These are phyloP conservation scores for Aphaenogaster ashmeadi DNA, from an alignment of 1,140 invertebrate species.

Conservation along the genomic window DNA sequence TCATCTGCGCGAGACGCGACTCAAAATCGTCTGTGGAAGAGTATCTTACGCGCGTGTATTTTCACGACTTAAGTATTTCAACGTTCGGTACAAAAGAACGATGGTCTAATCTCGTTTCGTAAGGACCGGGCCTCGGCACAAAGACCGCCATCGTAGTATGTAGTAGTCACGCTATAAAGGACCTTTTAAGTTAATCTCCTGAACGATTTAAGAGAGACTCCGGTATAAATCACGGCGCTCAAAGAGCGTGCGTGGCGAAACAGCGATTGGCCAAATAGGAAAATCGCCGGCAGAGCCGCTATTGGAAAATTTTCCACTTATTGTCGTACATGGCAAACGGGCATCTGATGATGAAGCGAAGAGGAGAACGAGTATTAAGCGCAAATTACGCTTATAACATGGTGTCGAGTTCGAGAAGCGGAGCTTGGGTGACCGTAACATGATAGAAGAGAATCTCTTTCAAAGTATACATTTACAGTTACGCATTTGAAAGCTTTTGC, in stretches of 20 bases:
- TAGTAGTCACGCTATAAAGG: slow-evolving; percentile 55
- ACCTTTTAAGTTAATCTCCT: slow-evolving; percentile 75
- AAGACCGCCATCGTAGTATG: slow-evolving; percentile 55
- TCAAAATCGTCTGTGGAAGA: slow-evolving; percentile 39
- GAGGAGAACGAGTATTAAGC: slow-evolving; percentile 15
- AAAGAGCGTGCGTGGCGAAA: slow-evolving; percentile 54
- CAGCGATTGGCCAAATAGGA: slow-evolving; percentile 73
- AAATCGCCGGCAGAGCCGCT: slow-evolving; percentile 46
- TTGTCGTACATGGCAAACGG: slow-evolving; percentile 12
- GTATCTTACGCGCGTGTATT: slow-evolving; percentile 22
- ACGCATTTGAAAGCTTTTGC: no score
- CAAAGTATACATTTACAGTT: not conserved
- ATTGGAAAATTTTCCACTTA: slow-evolving; percentile 65
- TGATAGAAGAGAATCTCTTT: not conserved
- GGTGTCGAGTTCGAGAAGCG: not conserved
- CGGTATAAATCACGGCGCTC: slow-evolving; percentile 63
- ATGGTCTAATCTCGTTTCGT: slow-evolving; percentile 57
- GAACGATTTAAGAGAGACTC: slow-evolving; percentile 73
- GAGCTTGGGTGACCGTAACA: not conserved
- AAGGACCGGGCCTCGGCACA: slow-evolving; percentile 38
- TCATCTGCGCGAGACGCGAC: not conserved
- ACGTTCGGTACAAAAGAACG: slow-evolving; percentile 45
- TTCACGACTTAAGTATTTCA: slow-evolving; percentile 51
- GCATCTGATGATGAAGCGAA: not conserved
- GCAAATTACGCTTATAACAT: slow-evolving; percentile 29